Evolutionary conservation across 37 sponge, comb jelly and placozoan species (phyloP), one percentile per base, ranked within the genome.

Genomic region (Oscarella lobularis): DNA sequence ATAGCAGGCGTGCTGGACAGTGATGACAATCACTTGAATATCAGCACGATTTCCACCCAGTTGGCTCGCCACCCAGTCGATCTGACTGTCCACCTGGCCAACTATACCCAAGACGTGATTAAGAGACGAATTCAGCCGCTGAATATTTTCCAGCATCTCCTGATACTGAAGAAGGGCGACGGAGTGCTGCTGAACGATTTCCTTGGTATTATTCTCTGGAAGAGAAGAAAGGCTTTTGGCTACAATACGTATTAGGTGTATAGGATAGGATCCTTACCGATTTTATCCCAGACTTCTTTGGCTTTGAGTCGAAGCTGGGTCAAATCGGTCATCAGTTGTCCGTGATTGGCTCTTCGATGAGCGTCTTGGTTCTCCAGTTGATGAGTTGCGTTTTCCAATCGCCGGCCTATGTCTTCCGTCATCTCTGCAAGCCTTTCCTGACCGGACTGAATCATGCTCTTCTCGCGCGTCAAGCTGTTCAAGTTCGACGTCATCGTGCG

Each of bases 261-360:
- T n/a, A n/a, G n/a, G n/a, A n/a, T n/a, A n/a, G n/a, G n/a, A n/a
- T n/a, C n/a, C n/a, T n/a, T n/a, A 88, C 89, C 85, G 31, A 88
- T 85, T 38, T 86, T 78, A n/a, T 48, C 71, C 89, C 89, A 88
- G 27, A 84, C 89, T 27, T 78, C 73, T 67, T 77, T 78, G 0
- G 86, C 81, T 31, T 88, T 85, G 34, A 81, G 39, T 40, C 40
- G 73, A 36, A 88, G 66, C 29, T 72, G 39, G 37, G 73, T 31
- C 1, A 88, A 39, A 40, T 84, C 85, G 4, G 80, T 36, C 37
- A 77, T 1, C 1, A 85, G 72, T 66, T 81, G 73, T 1, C 31
- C 31, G 31, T 84, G 89, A 2, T 73, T 39, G 6, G 38, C 14
- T 29, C 35, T 38, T n/a, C 81, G 40, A 32, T 41, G 38, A 37